Conservation (phyloP, 2,888 invertebrate species). For the Caenorhabditis sp. region DNA sequence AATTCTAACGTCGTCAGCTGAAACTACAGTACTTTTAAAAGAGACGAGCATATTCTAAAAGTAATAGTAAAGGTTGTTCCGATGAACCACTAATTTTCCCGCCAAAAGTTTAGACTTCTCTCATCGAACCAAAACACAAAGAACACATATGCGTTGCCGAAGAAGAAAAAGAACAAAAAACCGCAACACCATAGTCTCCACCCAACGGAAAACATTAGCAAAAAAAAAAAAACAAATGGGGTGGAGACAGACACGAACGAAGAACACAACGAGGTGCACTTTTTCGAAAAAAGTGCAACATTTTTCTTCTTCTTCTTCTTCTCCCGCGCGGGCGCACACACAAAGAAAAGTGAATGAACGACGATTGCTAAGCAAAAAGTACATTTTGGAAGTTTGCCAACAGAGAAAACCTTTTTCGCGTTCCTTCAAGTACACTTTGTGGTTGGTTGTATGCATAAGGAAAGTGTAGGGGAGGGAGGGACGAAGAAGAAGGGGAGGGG, state of each 20-base stretch:
- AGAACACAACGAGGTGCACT: slow-evolving; percentile 12
- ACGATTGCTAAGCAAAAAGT: not conserved
- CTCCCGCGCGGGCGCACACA: not conserved
- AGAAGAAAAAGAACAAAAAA: not conserved
- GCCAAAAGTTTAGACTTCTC: too few relatives aligned
- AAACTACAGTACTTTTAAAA: too few relatives aligned
- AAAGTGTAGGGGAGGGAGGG: not conserved
- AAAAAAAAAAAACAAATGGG: slow-evolving; percentile 1
- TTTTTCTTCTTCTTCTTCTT: not conserved
- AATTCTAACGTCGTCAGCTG: too few relatives aligned
- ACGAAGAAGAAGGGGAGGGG: not conserved
- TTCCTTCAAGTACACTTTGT: not conserved
- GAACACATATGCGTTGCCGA: too few relatives aligned
- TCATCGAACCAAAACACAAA: too few relatives aligned
- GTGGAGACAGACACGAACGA: slow-evolving; percentile 12
- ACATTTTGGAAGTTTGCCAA: slow-evolving; percentile 4
- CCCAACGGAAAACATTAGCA: not conserved
- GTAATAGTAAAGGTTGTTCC: too few relatives aligned
- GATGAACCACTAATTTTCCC: too few relatives aligned
- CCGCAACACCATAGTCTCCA: not conserved
- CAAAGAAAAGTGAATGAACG: not conserved
- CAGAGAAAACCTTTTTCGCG: not conserved
- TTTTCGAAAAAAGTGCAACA: not conserved
- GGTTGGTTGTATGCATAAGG: too few relatives aligned
- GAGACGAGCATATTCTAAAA: too few relatives aligned